phyloP scores from a whole-genome alignment of 1,140 invertebrate genomes.

The Papilio xuthus region DNA sequence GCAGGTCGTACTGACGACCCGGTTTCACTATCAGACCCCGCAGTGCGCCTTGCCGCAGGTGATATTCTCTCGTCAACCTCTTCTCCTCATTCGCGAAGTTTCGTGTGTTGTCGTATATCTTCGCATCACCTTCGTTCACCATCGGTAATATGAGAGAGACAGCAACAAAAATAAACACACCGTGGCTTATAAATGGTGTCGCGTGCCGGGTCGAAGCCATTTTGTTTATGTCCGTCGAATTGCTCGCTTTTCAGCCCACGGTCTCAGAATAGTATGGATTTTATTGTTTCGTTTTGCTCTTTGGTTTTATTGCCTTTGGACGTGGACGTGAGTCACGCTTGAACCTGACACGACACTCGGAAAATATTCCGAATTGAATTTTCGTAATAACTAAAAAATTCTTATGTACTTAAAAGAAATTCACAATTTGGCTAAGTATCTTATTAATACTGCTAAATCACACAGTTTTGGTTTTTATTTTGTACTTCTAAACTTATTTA shows the following conservation, averaged over 20 bases:
- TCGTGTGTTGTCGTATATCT: conserved; percentile 65
- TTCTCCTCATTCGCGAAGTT: conserved; percentile 67
- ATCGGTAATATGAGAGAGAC: conserved; percentile 72
- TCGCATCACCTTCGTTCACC: conserved; percentile 62
- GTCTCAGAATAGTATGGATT: conserved; percentile 66
- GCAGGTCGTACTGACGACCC: conserved; percentile 78
- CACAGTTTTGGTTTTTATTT: not conserved
- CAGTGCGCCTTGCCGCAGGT: conserved; percentile 82
- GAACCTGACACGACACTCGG: conserved; percentile 38
- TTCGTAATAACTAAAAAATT: not conserved
- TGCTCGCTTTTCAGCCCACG: conserved; percentile 64
- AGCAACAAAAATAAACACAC: conserved; percentile 78
- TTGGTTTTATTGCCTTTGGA: conserved; percentile 57
- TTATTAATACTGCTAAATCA: not conserved
- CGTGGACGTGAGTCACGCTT: conserved; percentile 60
- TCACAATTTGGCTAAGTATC: not conserved
- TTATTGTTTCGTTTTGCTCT: conserved; percentile 64
- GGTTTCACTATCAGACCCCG: conserved; percentile 83
- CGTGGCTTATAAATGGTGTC: conserved; percentile 72
- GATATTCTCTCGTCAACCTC: conserved; percentile 76
- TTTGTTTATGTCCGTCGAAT: conserved; percentile 67
- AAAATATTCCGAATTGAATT: conserved; percentile 36
- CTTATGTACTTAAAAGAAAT: not conserved
- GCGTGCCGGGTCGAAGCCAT: conserved; percentile 70
- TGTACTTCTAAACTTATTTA: not conserved